phyloP scores from a whole-genome alignment of 2,888 invertebrate species.

The Drosophila glabriapex region DNA sequence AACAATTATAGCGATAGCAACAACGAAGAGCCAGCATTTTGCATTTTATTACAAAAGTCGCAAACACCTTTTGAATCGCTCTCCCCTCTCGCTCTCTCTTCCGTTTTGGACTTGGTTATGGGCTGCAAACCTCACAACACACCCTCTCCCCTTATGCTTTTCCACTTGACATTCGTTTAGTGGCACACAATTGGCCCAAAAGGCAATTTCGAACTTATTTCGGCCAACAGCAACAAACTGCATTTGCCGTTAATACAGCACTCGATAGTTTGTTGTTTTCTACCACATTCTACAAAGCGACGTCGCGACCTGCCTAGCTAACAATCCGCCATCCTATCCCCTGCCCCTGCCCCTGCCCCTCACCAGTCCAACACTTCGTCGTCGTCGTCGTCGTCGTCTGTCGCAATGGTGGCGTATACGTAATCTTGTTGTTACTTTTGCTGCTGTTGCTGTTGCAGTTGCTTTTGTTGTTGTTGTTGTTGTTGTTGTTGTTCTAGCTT shows the following conservation, averaged over 20 bases:
- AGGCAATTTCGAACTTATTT: conserved; percentile 44
- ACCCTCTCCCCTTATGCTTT: conserved; percentile 12
- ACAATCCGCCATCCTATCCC: conserved; percentile 1
- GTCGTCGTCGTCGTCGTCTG: conserved; percentile 32
- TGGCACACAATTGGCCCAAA: conserved; percentile 29
- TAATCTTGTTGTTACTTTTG: conserved; percentile 63
- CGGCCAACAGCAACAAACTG: conserved; percentile 25
- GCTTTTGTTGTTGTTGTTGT: conserved; percentile 12
- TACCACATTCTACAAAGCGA: conserved; percentile 57
- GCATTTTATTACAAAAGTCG: conserved; percentile 46
- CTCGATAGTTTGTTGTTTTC: conserved; percentile 36
- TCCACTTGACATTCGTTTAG: conserved; percentile 65
- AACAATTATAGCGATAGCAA: conserved; percentile 38
- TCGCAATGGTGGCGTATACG: conserved; percentile 73
- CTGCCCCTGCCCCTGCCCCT: conserved; percentile 2
- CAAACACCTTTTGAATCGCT: conserved; percentile 23
- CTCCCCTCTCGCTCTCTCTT: neutral
- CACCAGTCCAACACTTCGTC: conserved; percentile 18
- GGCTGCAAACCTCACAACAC: neutral
- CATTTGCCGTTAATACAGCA: conserved; percentile 38
- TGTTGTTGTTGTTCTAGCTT: conserved; percentile 41
- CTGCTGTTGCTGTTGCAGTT: conserved; percentile 25
- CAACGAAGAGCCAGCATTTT: conserved; percentile 68
- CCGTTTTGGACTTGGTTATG: neutral
- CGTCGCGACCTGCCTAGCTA: conserved; percentile 32